Conservation (phyloP, 2,113 vertebrate genomes). For the Anoura caudifer region DNA sequence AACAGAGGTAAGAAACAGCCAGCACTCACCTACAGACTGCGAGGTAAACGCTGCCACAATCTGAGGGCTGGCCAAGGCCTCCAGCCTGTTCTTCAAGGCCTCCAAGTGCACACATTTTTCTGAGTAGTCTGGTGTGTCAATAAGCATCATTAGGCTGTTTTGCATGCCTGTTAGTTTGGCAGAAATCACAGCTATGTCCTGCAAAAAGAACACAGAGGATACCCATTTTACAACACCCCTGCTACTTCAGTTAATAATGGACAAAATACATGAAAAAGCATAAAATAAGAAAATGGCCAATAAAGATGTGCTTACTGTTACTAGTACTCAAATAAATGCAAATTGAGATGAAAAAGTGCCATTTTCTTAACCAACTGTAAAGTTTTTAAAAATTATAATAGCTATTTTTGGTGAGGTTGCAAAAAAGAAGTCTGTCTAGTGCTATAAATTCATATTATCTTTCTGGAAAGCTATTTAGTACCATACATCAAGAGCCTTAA, state of each 20-base stretch:
- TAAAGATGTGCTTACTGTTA: background rate
- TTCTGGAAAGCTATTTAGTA: background rate
- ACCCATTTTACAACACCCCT: background rate
- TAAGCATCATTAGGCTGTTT: slow-evolving; percentile 94
- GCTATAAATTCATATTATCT: background rate
- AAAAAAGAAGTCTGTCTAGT: background rate
- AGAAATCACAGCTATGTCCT: slow-evolving; percentile 93
- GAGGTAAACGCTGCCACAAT: slow-evolving; percentile 93
- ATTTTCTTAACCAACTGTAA: background rate
- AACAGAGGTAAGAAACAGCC: fast-evolving
- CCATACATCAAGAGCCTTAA: background rate
- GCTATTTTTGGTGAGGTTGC: background rate
- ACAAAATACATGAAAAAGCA: background rate
- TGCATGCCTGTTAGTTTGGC: slow-evolving; percentile 97
- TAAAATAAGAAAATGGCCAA: background rate
- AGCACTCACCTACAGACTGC: slow-evolving; percentile 88
- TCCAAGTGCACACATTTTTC: slow-evolving; percentile 98
- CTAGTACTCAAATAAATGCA: background rate
- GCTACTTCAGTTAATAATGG: background rate
- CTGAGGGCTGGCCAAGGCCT: slow-evolving; percentile 95
- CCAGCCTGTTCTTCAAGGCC: slow-evolving; percentile 95
- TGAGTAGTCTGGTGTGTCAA: slow-evolving; percentile 96
- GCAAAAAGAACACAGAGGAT: background rate
- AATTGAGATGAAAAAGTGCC: background rate
- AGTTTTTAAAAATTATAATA: background rate